A percentile compares a stretch with the other conserved stretches of the same genome.
Evolutionary conservation across 53 echinoderm and acorn worm genomes (phyloP).

Genomic region (Astropecten irregularis): DNA sequence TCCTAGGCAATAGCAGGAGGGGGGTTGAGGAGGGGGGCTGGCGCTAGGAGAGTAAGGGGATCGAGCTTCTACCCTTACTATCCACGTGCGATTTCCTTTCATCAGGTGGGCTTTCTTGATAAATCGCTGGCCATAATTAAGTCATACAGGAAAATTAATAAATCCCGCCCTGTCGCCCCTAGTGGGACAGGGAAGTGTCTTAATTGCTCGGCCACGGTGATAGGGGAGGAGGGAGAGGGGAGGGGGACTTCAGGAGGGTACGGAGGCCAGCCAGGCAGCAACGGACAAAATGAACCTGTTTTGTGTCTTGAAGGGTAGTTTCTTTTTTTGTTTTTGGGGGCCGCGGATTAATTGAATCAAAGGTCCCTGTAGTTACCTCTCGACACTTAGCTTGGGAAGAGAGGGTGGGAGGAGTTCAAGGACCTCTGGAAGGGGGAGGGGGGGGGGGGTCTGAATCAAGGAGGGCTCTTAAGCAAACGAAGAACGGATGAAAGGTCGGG

Average conservation of each 20-base stretch:
- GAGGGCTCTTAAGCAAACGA: too few relatives aligned
- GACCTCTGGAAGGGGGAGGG: too few relatives aligned
- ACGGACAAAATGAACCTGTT: constrained; percentile 1
- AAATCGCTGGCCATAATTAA: constrained; percentile 36
- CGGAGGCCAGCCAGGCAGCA: too few relatives aligned
- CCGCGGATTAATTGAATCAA: not conserved
- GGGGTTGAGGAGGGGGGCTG: too few relatives aligned
- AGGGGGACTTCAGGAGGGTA: not conserved
- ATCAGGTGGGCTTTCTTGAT: constrained; percentile 27
- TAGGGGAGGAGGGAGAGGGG: not conserved
- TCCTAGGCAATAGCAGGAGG: too few relatives aligned
- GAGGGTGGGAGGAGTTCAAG: not conserved
- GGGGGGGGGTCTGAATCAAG: too few relatives aligned
- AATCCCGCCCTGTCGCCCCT: not conserved
- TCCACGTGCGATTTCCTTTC: constrained; percentile 24
- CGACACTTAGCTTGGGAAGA: not conserved
- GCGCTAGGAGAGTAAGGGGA: too few relatives aligned
- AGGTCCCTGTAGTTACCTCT: not conserved
- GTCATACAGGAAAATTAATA: constrained; percentile 53
- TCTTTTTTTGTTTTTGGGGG: not conserved
- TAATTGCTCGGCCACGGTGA: not conserved
- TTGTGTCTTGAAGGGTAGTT: not conserved
- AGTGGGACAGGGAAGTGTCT: constrained; percentile 22
- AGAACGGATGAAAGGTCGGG: too few relatives aligned
- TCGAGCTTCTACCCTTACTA: not conserved